Evolutionary conservation across 2,797 vertebrate genomes (phyloP), one percentile per base, ranked within the genome.

Genomic region (Moxostoma hubbsi): DNA sequence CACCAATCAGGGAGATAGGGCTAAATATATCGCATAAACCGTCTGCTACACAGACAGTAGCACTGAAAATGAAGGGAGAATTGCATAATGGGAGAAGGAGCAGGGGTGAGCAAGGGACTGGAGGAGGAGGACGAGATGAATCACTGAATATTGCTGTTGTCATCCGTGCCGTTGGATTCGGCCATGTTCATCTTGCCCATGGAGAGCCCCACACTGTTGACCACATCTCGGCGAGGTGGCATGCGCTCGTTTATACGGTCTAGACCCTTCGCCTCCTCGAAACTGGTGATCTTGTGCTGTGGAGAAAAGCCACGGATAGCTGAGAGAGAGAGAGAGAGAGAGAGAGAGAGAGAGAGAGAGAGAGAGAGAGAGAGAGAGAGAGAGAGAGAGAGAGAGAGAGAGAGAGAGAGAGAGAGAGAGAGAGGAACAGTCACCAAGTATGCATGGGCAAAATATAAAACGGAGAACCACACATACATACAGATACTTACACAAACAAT

Each of bases 91-190:
- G 68, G 66, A 66, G 36, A 69, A 64, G 66, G 53, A 53, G 58
- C 47, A 55, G 64, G 67, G 47, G 63, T 50, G 71, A 78, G 75
- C 51, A 85, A 84, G 86, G 86, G 83, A 87, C 18, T 9, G 83
- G 73, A 82, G 55, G 65, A 57, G 77, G 50, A 66, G 46, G 24
- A 73, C 57, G 51, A 58, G 69, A 69, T 77, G 88, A 83, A 89
- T 95, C 93, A 94, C 93, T 94, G 93, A 85, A 94, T 93, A 92
- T 95, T 95, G 92, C 94, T 94, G 93, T 94, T 95, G 91, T 91
- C 94, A 82, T 95, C 94, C 43, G 94, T 94, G 78, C 94, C 94
- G 9, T 95, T 95, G 88, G 94, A 90, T 86, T 94, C 94, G 2
- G 91, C 91, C 91, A 94, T 91, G 90, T 94, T 93, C 93, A 94